Base-by-base conservation (phyloP, 2,113 vertebrate genomes). In the Phasianus colchicus region DNA sequence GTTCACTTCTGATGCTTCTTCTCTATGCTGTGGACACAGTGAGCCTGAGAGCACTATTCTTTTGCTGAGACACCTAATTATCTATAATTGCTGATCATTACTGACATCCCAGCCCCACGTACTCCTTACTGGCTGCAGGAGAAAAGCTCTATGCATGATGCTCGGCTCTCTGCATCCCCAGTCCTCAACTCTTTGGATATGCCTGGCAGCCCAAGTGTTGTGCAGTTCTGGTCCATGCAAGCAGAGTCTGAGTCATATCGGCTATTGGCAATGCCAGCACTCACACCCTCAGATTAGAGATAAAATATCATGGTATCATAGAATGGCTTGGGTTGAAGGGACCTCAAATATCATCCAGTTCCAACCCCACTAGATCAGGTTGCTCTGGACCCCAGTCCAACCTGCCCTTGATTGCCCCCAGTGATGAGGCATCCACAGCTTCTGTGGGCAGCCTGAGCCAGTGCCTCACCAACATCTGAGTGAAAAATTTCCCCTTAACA, bases 121-220 rank as follows among this genome's bases (percentile, higher is more conserved):
- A 34, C 12, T 40, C 24, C 15, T 25, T 32, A 34, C 19, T 4
- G 6, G 0, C 21, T 50, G 71, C 50, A 64, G 36, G 74, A 32
- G 45, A 18, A 88, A 66, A 55, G 25, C 8, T 64, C 66, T 10
- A 32, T 6, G 52, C 34, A 38, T 45, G 30, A 27, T 34, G 9
- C 50, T 63, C 34, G 50, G 67, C 29, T 45, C 5, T 3, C 42
- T 47, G 20, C n/a, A 54, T 4, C 36, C 27, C 27, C 77, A 30
- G 15, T 1, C 13, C 30, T 57, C 25, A 6, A 30, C 45, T 86
- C 47, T 34, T 9, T 75, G 58, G 43, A 48, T n/a, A 45, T 18
- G 38, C 52, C 58, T 50, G 52, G 50, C 40, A 91, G 20, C 52
- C 4, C 0, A 0, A 43, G 13, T n/a, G 50, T 58, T 91, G 52